phyloP scores from a whole-genome alignment of 2,888 invertebrate genomes.

The Coelopa pilipes region DNA sequence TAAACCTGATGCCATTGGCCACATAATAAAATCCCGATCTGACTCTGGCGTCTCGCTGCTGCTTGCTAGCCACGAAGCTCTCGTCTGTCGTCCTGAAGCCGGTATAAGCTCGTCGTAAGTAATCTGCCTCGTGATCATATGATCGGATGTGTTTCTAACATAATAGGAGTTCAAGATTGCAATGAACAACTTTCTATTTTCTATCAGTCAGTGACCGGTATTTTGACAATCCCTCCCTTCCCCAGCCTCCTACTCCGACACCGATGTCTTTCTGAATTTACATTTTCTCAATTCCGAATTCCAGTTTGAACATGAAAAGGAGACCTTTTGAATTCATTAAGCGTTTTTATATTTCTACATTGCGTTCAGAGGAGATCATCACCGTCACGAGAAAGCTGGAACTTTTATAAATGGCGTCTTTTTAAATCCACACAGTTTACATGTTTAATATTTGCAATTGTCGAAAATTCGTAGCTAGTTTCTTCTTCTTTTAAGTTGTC shows the following conservation, averaged over 20 bases:
- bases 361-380: not conserved
- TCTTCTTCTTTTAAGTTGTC: not conserved
- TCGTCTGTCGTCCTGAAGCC: too few species aligned
- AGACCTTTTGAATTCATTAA: conserved; percentile 8
- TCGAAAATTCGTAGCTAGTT: not conserved
- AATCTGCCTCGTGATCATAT: too few species aligned
- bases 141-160: too few species aligned
- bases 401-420: not conserved
- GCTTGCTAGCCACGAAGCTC: too few species aligned
- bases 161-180: too few species aligned
- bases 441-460: not conserved
- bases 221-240: not conserved
- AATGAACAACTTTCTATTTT: too few species aligned
- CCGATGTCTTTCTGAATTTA: not conserved
- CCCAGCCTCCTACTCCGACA: not conserved
- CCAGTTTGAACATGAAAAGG: not conserved
- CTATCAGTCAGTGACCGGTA: conserved; percentile 13
- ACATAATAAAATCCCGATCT: too few species aligned
- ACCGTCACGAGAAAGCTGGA: conserved; percentile 1
- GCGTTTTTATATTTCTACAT: not conserved
- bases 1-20: too few species aligned
- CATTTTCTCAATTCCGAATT: not conserved
- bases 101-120: too few species aligned
- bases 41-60: too few species aligned
- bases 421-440: not conserved